phyloP scores from a whole-genome alignment of 2,113 vertebrate species.

The Eira barbara region DNA sequence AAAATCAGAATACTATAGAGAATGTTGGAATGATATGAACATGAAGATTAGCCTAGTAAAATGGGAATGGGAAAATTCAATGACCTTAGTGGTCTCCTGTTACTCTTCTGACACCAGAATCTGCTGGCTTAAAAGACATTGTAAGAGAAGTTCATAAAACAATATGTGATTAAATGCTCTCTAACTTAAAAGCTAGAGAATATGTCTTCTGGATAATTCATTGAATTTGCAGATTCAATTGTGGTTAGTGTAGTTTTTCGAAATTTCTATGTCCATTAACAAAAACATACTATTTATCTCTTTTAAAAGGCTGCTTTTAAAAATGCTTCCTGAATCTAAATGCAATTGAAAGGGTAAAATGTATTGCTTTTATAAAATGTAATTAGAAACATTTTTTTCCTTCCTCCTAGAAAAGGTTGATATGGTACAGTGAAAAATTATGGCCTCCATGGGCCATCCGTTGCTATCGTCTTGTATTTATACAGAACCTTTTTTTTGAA shows the following conservation, averaged over 20 bases:
- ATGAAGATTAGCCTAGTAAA: not conserved
- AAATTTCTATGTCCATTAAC: constrained; percentile 35
- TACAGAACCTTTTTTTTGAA: constrained; percentile 46
- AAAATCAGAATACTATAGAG: not conserved
- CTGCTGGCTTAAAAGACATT: not conserved
- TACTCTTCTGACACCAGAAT: not conserved
- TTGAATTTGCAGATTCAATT: constrained; percentile 28
- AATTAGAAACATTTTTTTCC: constrained; percentile 64
- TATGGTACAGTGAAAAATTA: constrained; percentile 65
- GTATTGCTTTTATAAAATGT: constrained; percentile 52
- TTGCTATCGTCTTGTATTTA: constrained; percentile 58
- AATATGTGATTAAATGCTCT: constrained; percentile 24
- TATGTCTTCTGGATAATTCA: constrained; percentile 43
- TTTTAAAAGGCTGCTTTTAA: constrained; percentile 15
- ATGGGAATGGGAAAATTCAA: not conserved
- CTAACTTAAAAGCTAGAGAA: not conserved
- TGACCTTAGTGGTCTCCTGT: not conserved
- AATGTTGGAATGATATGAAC: not conserved
- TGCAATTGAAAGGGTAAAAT: constrained; percentile 63
- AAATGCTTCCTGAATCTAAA: constrained; percentile 60
- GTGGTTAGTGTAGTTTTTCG: constrained; percentile 12
- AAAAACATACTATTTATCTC: constrained; percentile 40
- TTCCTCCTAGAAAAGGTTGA: constrained; percentile 61
- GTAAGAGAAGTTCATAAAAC: constrained; percentile 31
- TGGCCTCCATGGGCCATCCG: constrained; percentile 36